A percentile compares a stretch with the other conserved stretches of the same genome.
These are phyloP conservation scores for Mustela erminea DNA, from an alignment of 2,797 vertebrate genomes.

Conservation along the genomic window DNA sequence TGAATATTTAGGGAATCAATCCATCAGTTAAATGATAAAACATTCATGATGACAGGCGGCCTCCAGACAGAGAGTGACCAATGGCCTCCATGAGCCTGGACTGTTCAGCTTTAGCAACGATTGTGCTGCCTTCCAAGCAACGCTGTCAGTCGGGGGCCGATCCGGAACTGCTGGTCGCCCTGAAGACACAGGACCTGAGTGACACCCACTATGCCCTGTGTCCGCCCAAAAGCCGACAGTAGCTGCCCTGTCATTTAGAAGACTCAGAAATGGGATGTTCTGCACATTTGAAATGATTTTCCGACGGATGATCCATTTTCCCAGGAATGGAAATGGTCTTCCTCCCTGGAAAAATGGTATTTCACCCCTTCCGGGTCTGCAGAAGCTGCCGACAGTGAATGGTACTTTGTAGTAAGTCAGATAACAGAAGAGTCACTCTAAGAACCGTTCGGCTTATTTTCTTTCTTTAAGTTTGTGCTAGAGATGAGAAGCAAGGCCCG, in stretches of 20 bases:
- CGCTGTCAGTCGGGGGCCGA: too few species aligned
- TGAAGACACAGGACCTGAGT: not conserved
- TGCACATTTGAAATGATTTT: not conserved
- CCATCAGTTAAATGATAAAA: too few species aligned
- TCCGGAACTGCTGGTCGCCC: not conserved
- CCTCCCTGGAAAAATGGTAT: not conserved
- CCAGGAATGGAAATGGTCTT: not conserved
- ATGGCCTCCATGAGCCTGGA: not conserved
- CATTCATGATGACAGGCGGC: not conserved
- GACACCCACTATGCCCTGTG: rapidly evolving
- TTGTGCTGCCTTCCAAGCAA: not conserved
- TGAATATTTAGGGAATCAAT: not conserved
- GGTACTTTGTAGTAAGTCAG: not conserved
- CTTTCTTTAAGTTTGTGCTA: not conserved
- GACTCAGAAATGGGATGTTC: not conserved
- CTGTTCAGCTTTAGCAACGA: not conserved
- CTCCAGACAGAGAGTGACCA: not conserved
- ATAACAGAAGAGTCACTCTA: not conserved
- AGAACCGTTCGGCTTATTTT: not conserved
- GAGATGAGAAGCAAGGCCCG: not conserved
- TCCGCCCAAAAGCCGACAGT: too few species aligned
- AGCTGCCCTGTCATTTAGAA: not conserved
- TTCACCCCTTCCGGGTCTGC: not conserved
- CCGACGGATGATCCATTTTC: not conserved
- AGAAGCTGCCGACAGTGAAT: not conserved